Conservation (phyloP, 2,797 vertebrate species). For the Chaetophractus vellerosus region DNA sequence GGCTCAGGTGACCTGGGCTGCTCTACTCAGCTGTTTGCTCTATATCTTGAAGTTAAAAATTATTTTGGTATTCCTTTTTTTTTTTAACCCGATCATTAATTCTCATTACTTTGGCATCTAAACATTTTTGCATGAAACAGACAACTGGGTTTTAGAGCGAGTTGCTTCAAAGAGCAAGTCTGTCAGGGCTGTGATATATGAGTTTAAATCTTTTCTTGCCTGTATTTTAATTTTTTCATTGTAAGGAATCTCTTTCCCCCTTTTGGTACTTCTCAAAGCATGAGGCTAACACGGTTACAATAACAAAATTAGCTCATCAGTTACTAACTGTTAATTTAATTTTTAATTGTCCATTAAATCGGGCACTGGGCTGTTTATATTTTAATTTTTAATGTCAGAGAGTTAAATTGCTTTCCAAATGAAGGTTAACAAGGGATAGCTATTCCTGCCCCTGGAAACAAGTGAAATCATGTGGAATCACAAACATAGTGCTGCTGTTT, state of each 20-base stretch:
- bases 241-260: not conserved
- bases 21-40: not conserved
- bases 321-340: conserved; percentile 87
- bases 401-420: conserved; percentile 82
- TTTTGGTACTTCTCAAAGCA: conserved; percentile 69
- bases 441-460: conserved; percentile 66
- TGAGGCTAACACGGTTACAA: conserved; percentile 81
- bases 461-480: conserved; percentile 8
- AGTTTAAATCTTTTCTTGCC: conserved; percentile 64
- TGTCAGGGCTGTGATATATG: conserved; percentile 62
- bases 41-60: not conserved
- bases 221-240: not conserved
- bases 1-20: not conserved
- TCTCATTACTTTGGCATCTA: conserved; percentile 76
- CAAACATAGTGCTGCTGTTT: not conserved
- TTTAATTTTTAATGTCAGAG: conserved; percentile 85
- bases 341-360: conserved; percentile 88
- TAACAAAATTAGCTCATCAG: conserved; percentile 80
- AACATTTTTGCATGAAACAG: conserved; percentile 68
- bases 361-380: conserved; percentile 78
- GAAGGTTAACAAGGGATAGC: conserved; percentile 80
- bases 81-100: conserved; percentile 77
- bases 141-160: conserved; percentile 45
- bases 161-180: conserved; percentile 71
- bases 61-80: not conserved